These are phyloP conservation scores for Azorinus chamasolen DNA, from an alignment of 2,888 invertebrate genomes.

Conservation along the genomic window DNA sequence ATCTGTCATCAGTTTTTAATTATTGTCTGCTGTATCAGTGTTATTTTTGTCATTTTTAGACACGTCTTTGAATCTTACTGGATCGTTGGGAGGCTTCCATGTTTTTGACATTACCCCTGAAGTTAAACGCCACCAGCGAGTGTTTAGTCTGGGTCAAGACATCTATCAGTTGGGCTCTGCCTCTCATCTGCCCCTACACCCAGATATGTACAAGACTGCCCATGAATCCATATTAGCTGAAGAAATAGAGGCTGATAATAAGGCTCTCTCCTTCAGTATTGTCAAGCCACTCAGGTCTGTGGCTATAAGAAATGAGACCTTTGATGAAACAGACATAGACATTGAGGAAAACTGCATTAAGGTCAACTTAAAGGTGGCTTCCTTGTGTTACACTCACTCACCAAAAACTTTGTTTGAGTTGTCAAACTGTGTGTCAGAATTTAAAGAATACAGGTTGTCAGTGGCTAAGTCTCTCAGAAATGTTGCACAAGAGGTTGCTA, in stretches of 20 bases:
- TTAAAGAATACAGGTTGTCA: constrained; percentile 94
- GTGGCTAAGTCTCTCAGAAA: constrained; percentile 94
- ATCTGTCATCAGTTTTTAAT: too few relatives aligned
- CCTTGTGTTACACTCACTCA: constrained; percentile 97
- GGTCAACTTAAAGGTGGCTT: constrained; percentile 90
- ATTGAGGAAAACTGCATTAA: constrained; percentile 44
- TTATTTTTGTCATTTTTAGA: constrained; percentile 83
- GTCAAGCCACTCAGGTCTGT: constrained; percentile 43
- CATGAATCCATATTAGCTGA: constrained; percentile 63
- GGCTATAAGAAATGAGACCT: not conserved
- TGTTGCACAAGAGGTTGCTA: constrained; percentile 97
- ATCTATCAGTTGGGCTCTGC: constrained; percentile 31
- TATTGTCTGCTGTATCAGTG: too few relatives aligned
- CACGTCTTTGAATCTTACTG: constrained; percentile 90
- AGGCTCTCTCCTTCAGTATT: constrained; percentile 65
- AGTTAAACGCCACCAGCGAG: constrained; percentile 93
- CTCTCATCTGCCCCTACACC: constrained; percentile 26
- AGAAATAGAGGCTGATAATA: constrained; percentile 40
- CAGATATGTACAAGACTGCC: constrained; percentile 85
- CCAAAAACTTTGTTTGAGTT: constrained; percentile 94
- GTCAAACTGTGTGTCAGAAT: constrained; percentile 95
- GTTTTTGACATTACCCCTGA: constrained; percentile 93
- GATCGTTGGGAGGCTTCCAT: constrained; percentile 97
- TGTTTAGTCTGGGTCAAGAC: constrained; percentile 87
- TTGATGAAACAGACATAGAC: constrained; percentile 16